Conservation (phyloP, 2,888 invertebrate genomes). For the Chromoteleia sp. region DNA sequence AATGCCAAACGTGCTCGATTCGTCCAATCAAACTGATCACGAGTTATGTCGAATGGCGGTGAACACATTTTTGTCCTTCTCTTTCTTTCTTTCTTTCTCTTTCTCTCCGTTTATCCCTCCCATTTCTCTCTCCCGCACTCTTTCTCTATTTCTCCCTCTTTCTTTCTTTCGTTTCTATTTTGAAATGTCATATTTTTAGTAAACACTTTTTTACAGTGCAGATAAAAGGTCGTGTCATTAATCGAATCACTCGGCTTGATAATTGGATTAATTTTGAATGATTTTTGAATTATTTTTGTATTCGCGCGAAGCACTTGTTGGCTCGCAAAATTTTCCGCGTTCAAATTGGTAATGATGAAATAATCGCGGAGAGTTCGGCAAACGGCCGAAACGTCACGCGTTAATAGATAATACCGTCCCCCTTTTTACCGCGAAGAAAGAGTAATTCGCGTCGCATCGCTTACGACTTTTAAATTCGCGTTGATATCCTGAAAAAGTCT, state of each 20-base stretch:
- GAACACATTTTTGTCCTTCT: too few species aligned
- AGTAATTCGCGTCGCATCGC: conserved; percentile 36
- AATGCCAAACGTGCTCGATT: neutral
- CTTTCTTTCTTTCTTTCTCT: too few species aligned
- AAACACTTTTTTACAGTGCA: neutral
- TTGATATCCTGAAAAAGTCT: conserved; percentile 52
- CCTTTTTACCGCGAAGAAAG: conserved; percentile 46
- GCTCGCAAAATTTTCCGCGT: conserved; percentile 37
- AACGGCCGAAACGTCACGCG: conserved; percentile 54
- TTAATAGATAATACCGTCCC: conserved; percentile 68
- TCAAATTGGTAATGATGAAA: conserved; percentile 58
- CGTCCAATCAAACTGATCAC: neutral
- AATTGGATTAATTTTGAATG: conserved; percentile 39
- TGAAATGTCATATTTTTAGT: too few species aligned
- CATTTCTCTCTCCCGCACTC: too few species aligned
- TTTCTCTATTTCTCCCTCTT: too few species aligned
- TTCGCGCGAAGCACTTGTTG: conserved; percentile 22
- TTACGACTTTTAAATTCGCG: conserved; percentile 37
- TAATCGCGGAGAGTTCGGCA: conserved; percentile 49
- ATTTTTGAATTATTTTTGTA: conserved; percentile 34
- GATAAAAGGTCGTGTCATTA: neutral
- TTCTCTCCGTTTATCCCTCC: too few species aligned
- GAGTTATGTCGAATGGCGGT: too few species aligned
- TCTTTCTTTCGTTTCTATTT: too few species aligned
- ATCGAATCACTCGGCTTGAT: neutral